phyloP scores from a whole-genome alignment of 2,797 vertebrate genomes.

The Discoglossus pictus region DNA sequence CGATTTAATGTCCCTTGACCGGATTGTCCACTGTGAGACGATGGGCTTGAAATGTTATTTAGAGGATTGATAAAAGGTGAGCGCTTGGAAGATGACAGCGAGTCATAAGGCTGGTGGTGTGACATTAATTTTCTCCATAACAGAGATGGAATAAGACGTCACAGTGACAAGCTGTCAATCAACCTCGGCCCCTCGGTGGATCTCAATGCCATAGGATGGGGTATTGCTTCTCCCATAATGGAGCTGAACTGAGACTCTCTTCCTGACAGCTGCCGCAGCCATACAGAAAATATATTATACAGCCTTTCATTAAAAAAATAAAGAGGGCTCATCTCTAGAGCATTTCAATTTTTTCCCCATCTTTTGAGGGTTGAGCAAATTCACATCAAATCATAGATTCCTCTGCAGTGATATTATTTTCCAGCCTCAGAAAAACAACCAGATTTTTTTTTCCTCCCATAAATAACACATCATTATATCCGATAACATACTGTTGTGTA shows the following conservation, averaged over 20 bases:
- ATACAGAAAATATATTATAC: conserved; percentile 88
- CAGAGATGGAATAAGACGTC: conserved; percentile 97
- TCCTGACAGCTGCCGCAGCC: conserved; percentile 79
- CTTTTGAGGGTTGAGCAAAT: conserved; percentile 82
- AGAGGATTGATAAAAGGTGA: conserved; percentile 97
- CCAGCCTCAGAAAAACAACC: conserved; percentile 70
- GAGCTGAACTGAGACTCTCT: conserved; percentile 79
- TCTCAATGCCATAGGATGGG: conserved; percentile 74
- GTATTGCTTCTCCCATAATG: conserved; percentile 81
- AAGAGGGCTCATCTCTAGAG: conserved; percentile 87
- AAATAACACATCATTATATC: conserved; percentile 79
- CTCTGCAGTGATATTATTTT: conserved; percentile 73
- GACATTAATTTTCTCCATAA: conserved; percentile 91
- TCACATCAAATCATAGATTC: conserved; percentile 77
- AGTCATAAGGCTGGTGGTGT: conserved; percentile 89
- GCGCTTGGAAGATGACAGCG: conserved; percentile 90
- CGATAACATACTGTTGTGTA: conserved; percentile 74
- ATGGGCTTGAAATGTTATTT: conserved; percentile 94
- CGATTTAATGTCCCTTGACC: conserved; percentile 91
- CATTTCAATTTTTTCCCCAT: conserved; percentile 83
- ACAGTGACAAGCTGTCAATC: conserved; percentile 97
- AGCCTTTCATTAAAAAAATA: conserved; percentile 92
- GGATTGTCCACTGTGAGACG: conserved; percentile 85
- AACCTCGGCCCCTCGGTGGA: conserved; percentile 78
- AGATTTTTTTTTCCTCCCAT: conserved; percentile 63